Evolutionary conservation across 2,888 invertebrate genomes (phyloP), one percentile per base, ranked within the genome.

Genomic region (Diarsia mendica): DNA sequence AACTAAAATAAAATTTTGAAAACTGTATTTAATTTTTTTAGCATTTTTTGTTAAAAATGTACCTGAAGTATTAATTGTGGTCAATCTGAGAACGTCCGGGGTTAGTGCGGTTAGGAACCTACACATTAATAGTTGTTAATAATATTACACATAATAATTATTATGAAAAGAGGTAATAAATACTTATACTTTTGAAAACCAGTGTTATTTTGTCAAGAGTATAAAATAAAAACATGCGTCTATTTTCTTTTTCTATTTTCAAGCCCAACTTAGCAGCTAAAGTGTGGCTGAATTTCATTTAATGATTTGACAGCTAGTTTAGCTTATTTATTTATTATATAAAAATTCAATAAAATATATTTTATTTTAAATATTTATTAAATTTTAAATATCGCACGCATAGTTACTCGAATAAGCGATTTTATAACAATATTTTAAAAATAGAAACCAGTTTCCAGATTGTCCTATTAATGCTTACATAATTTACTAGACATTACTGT

Each of bases 61-160:
- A 96, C 96, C 96, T 96, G 96, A 94, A 88, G 92, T 95, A 94
- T 96, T 96, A 89, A 96, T 96, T 90, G 96, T 96, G 80, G 96
- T 96, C 95, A 96, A 93, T 94, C 96, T 95, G 91, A 96, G 94
- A 89, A 96, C 96, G 90, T 96, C 96, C 89, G 96, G 96, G 89
- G 96, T 96, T 94, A 96, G 93, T 91, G 96, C 96, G 89, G 96
- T 95, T 94, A 96, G 95, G 94, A 96, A 96, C 96, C 96, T 96
- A 96, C 90, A 92, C 94, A 94, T 87, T 79, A 84, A 87, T 84
- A 53, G 70, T 88, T 65, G 77, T 87, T 87, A 87, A 82, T 87
- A 90, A 89, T 80, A 89, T 83, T 90, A 88, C 87, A 87, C 80
- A 82, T 83, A 84, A 55, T 80, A 70, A 49, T 44, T 58, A 82